These are phyloP conservation scores for Stegostoma tigrinum DNA, from an alignment of 2,113 vertebrate species.

Conservation along the genomic window DNA sequence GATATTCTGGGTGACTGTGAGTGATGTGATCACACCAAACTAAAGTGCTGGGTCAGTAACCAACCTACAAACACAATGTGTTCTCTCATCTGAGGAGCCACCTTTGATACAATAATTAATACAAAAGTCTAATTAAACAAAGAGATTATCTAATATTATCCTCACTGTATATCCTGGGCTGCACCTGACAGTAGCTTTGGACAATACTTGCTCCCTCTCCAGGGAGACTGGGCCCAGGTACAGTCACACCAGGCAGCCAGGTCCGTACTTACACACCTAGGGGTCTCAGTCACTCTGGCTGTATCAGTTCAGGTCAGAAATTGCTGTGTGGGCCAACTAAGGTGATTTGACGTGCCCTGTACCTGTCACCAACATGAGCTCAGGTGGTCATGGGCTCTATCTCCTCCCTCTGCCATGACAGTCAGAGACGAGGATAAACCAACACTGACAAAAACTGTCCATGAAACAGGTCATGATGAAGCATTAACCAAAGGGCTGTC, in stretches of 20 bases:
- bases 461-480: no score
- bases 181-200: not conserved
- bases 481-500: no score
- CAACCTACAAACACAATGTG: not conserved
- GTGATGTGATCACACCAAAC: not conserved
- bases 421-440: no score
- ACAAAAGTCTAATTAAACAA: not conserved
- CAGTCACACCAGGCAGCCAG: not conserved
- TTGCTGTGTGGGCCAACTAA: no score
- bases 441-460: no score
- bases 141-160: not conserved
- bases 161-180: not conserved
- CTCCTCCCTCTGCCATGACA: no score
- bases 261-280: not conserved
- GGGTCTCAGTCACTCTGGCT: not conserved
- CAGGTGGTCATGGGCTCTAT: no score
- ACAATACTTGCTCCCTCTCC: not conserved
- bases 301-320: not conserved
- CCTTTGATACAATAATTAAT: not conserved
- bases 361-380: no score
- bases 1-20: not conserved
- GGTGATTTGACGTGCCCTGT: no score
- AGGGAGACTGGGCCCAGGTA: not conserved
- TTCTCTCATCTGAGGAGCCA: not conserved
- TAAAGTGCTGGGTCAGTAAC: not conserved